Conservation (phyloP, 2,888 invertebrate genomes). For the Spilarctia lutea region DNA sequence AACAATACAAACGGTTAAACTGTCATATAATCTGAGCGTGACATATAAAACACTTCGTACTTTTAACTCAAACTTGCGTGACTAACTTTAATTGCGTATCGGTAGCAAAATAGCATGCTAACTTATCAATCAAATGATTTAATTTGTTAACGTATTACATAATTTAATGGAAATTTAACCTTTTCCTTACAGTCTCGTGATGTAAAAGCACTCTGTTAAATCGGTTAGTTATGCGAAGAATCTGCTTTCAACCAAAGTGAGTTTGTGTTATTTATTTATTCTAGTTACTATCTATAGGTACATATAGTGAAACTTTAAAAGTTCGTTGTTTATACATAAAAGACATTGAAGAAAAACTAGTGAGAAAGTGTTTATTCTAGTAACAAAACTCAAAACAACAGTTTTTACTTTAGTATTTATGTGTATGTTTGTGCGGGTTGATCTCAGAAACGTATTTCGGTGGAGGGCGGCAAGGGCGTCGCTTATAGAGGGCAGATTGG, state of each 20-base stretch:
- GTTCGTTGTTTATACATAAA: too few species aligned
- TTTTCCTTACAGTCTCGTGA: not conserved
- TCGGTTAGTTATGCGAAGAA: not conserved
- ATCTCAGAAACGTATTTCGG: too few species aligned
- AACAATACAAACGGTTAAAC: not conserved
- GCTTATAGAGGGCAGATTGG: too few species aligned
- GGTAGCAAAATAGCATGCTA: not conserved
- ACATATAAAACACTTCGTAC: not conserved
- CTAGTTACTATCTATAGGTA: too few species aligned
- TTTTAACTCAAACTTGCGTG: not conserved
- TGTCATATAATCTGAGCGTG: not conserved
- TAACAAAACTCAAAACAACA: too few species aligned
- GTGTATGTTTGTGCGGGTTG: too few species aligned
- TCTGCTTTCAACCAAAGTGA: not conserved
- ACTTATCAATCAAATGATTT: not conserved
- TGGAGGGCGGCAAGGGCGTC: too few species aligned
- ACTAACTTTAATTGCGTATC: conserved; percentile 3
- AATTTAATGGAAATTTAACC: not conserved
- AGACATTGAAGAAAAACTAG: too few species aligned
- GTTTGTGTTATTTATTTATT: too few species aligned
- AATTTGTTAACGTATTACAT: conserved; percentile 2
- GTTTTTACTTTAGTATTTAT: too few species aligned
- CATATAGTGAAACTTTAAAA: too few species aligned
- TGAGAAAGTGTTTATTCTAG: too few species aligned
- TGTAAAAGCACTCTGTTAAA: not conserved